Evolutionary conservation across 2,888 invertebrate genomes (phyloP), one percentile per base, ranked within the genome.

Genomic region (Polyommatus icarus): DNA sequence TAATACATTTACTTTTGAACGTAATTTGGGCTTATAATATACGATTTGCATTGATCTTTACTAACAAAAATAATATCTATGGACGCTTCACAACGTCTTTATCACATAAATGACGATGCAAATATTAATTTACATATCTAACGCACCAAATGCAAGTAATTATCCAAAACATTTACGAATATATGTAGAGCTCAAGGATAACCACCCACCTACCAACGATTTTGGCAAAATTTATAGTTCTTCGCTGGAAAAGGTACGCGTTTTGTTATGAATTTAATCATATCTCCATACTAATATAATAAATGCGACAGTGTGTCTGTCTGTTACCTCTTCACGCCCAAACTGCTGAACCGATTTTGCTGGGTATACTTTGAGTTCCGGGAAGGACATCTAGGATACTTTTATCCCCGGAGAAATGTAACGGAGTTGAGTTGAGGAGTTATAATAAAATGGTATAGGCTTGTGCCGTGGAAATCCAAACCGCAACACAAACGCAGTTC

Each of bases 161-260:
- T 72, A 20, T n/a, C 72, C 20, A 46, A 40, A 46, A 46, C 36
- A 40, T 72, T 72, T 20, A 46, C 72, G 12, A 10, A 67, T 67
- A 15, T 67, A 67, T 67, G 5, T 67, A 72, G 46, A 72, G n/a
- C 40, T 46, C 72, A 72, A 72, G 72, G 20, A 20, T 10, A 46
- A 24, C 40, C 40, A 40, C 36, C 36, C 32, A 72, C 72, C 72
- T n/a, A 10, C 36, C 18, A 72, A 46, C n/a, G 2, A 12, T 72
- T 72, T 72, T 72, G 72, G 72, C 36, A 40, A 24, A 20, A 72
- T 72, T 72, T 40, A 40, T 46, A n/a, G 20, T 46, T 46, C 20
- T 40, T 29, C 67, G 67, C 6, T 67, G 15, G 29, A 29, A 15
- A 67, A 4, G 15, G 29, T 12, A 61, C 12, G 3, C n/a, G 24